Conservation (phyloP, 1,140 invertebrate species). For the Papilio xuthus region DNA sequence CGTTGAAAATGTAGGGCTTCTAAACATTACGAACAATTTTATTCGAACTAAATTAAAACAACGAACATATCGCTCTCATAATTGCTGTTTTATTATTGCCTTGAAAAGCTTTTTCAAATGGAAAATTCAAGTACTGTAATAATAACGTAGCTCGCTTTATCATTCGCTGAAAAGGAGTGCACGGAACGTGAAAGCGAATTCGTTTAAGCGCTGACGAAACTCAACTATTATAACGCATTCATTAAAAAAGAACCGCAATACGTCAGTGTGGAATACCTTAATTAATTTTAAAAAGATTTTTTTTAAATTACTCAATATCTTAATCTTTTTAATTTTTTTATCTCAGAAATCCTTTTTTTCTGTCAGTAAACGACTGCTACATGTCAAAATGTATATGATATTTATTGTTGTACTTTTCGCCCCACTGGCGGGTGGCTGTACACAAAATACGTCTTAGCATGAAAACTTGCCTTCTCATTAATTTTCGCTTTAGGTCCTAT, state of each 20-base stretch:
- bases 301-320: too few relatives aligned
- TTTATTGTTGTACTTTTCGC: too few relatives aligned
- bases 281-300: not conserved
- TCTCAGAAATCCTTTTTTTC: too few relatives aligned
- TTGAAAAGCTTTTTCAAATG: conserved; percentile 20
- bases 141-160: conserved; percentile 9
- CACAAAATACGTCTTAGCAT: too few relatives aligned
- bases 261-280: not conserved
- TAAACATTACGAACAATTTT: conserved; percentile 41
- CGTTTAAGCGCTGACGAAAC: conserved; percentile 22
- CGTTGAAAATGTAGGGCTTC: conserved; percentile 43
- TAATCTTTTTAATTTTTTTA: too few relatives aligned
- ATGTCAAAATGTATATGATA: too few relatives aligned
- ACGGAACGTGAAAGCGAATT: conserved; percentile 13
- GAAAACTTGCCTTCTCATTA: too few relatives aligned
- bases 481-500: too few relatives aligned
- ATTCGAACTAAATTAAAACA: conserved; percentile 19
- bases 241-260: not conserved
- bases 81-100: conserved; percentile 31
- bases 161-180: not conserved
- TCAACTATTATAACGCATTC: not conserved
- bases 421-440: too few relatives aligned
- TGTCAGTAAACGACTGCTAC: too few relatives aligned
- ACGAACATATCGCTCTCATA: not conserved
- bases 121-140: conserved; percentile 26